Evolutionary conservation across 2,797 vertebrate species (phyloP).

Genomic region (Gymnodraco acuticeps): DNA sequence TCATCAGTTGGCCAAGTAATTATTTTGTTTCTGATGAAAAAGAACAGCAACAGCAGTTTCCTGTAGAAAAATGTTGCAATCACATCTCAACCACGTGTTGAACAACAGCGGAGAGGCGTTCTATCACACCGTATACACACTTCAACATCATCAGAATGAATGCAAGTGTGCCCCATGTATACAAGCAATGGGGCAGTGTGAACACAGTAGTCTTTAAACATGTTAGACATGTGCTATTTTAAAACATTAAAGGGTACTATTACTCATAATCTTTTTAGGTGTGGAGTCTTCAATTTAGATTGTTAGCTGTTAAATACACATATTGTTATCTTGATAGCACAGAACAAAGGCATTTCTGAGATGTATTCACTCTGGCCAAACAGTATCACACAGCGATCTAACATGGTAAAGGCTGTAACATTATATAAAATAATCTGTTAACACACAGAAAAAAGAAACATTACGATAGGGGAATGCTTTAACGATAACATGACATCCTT

Average conservation of each 20-base stretch:
- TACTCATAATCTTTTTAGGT: background rate
- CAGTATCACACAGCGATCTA: background rate
- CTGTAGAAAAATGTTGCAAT: slow-evolving; percentile 65
- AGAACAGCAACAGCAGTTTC: slow-evolving; percentile 66
- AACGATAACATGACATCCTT: background rate
- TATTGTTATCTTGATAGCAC: background rate
- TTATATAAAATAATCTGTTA: background rate
- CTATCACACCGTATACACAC: background rate
- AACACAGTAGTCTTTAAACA: background rate
- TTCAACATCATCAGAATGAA: too few relatives aligned
- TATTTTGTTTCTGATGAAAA: slow-evolving; percentile 31
- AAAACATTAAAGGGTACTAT: background rate
- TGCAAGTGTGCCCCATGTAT: background rate
- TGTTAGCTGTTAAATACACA: background rate
- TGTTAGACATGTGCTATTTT: background rate
- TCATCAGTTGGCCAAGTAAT: background rate
- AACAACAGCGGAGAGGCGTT: background rate
- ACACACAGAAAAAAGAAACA: background rate
- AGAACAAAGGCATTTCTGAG: background rate
- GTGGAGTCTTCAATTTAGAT: background rate
- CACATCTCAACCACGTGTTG: slow-evolving; percentile 23
- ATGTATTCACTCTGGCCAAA: background rate
- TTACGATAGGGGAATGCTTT: background rate
- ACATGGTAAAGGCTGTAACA: background rate
- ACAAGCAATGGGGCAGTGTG: background rate